Evolutionary conservation across 2,113 vertebrate genomes (phyloP).

Genomic region (Morone saxatilis): DNA sequence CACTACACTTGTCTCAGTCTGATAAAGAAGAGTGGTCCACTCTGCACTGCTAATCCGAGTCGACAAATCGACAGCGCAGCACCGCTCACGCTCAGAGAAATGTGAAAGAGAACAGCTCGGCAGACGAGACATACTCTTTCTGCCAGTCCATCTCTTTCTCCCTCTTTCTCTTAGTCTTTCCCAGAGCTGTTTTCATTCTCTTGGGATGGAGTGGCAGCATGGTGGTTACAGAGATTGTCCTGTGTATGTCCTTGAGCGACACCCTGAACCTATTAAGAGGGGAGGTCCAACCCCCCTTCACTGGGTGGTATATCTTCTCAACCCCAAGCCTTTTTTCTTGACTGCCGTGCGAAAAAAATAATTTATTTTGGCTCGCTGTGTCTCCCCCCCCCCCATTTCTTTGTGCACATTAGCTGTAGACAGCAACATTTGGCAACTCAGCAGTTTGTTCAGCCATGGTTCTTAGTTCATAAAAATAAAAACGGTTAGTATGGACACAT

Average conservation of each 20-base stretch:
- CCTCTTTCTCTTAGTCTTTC: background rate
- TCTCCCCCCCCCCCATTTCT: too few species aligned
- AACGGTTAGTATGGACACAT: background rate
- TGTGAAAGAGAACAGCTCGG: constrained; percentile 42
- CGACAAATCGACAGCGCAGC: constrained; percentile 45
- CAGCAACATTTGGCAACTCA: background rate
- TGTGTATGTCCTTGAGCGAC: background rate
- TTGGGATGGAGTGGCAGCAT: background rate
- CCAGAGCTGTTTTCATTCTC: background rate
- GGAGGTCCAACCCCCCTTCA: too few species aligned
- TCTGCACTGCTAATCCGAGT: constrained; percentile 53
- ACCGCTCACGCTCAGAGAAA: constrained; percentile 24
- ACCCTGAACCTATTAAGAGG: background rate
- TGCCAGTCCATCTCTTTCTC: constrained; percentile 5
- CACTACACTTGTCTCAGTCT: constrained; percentile 54
- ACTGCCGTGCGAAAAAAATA: background rate
- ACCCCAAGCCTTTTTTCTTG: background rate
- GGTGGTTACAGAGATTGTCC: background rate
- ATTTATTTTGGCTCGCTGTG: too few species aligned
- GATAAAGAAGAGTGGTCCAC: constrained; percentile 64
- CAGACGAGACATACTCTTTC: background rate
- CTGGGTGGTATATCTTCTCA: background rate
- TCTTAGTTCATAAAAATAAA: background rate
- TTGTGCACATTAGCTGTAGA: background rate
- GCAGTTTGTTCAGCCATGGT: background rate